Evolutionary conservation across 1,140 invertebrate species (phyloP), one percentile per base, ranked within the genome.

Genomic region (Sarcophaga peregrina): DNA sequence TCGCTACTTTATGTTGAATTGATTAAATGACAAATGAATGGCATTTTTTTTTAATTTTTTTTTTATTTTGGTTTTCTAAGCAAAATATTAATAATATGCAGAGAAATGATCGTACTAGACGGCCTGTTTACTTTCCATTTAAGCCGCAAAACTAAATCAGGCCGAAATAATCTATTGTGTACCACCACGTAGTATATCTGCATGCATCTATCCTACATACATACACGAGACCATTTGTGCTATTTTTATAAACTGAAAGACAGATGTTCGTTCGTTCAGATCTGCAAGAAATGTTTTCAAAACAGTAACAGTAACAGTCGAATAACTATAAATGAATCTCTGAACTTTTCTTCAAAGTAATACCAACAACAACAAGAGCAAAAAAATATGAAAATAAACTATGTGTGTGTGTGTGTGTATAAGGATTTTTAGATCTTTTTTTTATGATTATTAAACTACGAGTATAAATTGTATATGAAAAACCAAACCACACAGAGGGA

Each of bases 61-160:
- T 37, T 37, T n/a, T n/a, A n/a, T n/a, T 37, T 37, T 37, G 25
- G 25, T 37, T 37, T 37, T 37, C 25, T 37, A 37, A 37, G 25
- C 25, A 37, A 37, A 37, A 37, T 58, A 58, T 58, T 58, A 58
- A 9, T 68, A 25, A 68, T 68, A 68, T 68, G 62, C 62, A 68
- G 20, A 68, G 25, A 37, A 37, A 37, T 37, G 25, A 37, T 37
- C 62, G 20, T 17, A 20, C 74, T 17, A 48, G 46, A 25, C 74
- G 47, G 47, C 75, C 75, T 45, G 75, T 25, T 78, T 78, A 78
- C 75, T 78, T 78, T 78, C 75, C 62, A 50, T 78, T 78, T 78
- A 78, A 78, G 47, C 75, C 75, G 50, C 75, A 78, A 74, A 68
- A 78, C 75, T 78, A 78, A 50, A 78, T 78, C 75, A 78, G 75